Conservation (phyloP, 30 jellyfish, hydroid and myxozoan species). For the Aurelia sp. region DNA sequence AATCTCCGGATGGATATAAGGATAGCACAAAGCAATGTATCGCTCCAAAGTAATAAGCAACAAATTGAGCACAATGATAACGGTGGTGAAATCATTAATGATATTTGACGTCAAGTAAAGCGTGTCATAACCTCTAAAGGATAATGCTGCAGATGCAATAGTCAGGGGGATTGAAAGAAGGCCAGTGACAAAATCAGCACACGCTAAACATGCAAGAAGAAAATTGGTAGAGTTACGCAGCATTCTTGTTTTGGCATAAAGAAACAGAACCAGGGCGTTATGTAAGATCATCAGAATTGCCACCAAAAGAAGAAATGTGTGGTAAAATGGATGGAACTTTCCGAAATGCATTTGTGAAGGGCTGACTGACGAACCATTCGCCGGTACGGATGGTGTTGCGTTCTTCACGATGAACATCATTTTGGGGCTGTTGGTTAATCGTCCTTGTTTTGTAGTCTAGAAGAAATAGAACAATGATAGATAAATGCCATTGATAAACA, state of each 20-base stretch:
- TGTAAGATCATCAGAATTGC: conserved; percentile 60
- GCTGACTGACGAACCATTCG: too few relatives aligned
- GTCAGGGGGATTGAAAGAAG: conserved; percentile 44
- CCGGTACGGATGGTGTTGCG: too few relatives aligned
- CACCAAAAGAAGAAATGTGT: conserved; percentile 40
- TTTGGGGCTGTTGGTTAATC: too few relatives aligned
- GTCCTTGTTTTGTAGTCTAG: too few relatives aligned
- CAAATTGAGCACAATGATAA: conserved; percentile 41
- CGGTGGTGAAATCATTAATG: conserved; percentile 46
- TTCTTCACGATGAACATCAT: too few relatives aligned
- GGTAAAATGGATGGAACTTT: conserved; percentile 14
- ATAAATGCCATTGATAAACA: too few relatives aligned
- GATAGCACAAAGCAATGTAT: conserved; percentile 67
- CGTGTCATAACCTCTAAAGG: conserved; percentile 15
- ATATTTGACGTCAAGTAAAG: conserved; percentile 58
- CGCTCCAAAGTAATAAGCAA: conserved; percentile 61
- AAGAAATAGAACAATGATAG: too few relatives aligned
- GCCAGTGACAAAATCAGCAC: conserved; percentile 74
- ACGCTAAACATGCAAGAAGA: conserved; percentile 35
- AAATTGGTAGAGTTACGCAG: conserved; percentile 53
- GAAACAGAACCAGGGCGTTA: conserved; percentile 47
- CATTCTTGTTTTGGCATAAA: conserved; percentile 33
- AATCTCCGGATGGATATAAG: conserved; percentile 46
- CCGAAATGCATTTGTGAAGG: too few relatives aligned
- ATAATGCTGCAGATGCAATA: conserved; percentile 48